Percentiles rank a stretch among this genome's conserved stretches.
phyloP scores from a whole-genome alignment of 2,888 invertebrate genomes.

The Branchellion lobata region DNA sequence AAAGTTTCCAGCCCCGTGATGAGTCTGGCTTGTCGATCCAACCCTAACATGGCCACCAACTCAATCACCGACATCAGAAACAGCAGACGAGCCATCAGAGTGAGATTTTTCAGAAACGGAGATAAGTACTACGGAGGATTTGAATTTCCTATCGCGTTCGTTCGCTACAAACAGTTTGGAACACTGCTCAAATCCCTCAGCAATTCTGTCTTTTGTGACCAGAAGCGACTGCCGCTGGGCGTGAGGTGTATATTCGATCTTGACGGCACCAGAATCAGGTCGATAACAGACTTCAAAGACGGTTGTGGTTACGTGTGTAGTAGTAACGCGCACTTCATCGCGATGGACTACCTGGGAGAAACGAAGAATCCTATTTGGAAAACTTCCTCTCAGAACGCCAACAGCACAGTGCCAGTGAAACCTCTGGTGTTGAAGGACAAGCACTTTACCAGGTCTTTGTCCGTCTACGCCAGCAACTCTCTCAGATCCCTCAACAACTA shows the following conservation, averaged over 20 bases:
- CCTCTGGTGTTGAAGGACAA: constrained; percentile 38
- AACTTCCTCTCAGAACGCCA: constrained; percentile 3
- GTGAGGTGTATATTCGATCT: constrained; percentile 31
- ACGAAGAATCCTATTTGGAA: constrained; percentile 39
- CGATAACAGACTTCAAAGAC: constrained; percentile 21
- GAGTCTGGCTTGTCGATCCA: no score
- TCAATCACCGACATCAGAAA: background rate
- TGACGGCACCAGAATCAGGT: constrained; percentile 17
- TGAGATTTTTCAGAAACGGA: constrained; percentile 32
- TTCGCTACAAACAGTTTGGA: constrained; percentile 9
- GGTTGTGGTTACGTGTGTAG: constrained; percentile 37
- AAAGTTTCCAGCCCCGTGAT: no score
- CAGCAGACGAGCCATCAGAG: constrained; percentile 27
- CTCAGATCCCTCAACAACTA: background rate
- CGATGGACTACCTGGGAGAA: constrained; percentile 33
- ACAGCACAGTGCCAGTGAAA: background rate
- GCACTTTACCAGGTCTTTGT: background rate
- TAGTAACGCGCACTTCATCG: constrained; percentile 26
- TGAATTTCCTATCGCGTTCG: constrained; percentile 19
- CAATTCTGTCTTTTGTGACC: constrained; percentile 35
- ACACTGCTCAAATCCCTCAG: constrained; percentile 17
- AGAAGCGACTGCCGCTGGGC: constrained; percentile 13
- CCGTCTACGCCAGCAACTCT: background rate
- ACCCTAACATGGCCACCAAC: background rate
- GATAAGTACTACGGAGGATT: constrained; percentile 35